Evolutionary conservation across 1,140 invertebrate genomes (phyloP), one percentile per base, ranked within the genome.

Genomic region (Drosophila ercepeae): DNA sequence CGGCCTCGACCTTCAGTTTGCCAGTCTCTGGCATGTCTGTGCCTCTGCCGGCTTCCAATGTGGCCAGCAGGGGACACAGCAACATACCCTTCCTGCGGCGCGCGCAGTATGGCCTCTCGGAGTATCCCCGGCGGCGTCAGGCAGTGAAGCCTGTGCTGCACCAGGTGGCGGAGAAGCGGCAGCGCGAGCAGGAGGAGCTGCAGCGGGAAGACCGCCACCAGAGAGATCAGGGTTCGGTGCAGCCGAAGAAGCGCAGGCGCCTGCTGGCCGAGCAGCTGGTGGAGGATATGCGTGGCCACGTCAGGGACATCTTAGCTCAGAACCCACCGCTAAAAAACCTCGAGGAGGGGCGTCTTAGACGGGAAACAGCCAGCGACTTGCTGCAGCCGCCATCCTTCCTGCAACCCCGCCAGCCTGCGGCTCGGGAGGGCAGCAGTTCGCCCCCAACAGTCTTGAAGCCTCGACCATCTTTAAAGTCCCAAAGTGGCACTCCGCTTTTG

Each of bases 21-120:
- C n/a, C n/a, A n/a, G 0, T 23, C 9, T 9, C 8, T 13, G 7
- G 3, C 1, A 2, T 19, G 4, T 0, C 4, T 11, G 8, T 3
- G 16, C 3, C 11, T 16, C n/a, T 3, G n/a, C 4, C 41, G 13
- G 36, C 11, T 11, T 32, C 23, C 25, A 14, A 34, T 34, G 11
- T 14, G 16, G 1, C 11, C 8, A 1, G 2, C 48, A 11, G 7
- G 89, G 0, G 58, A 51, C 21, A 54, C 5, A 65, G 45, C 6
- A 90, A 91, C 46, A 70, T 83, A 13, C 90, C 90, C 0, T 91
- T 91, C 8, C 21, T 91, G 14, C 49, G 90, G 9, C 63, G 51
- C 16, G 73, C 76, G 0, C 69, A 77, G 5, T 64, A 75, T 1
- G 52, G 58, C 0, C 8, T 9, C 2, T 1, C 21, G 6, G 55